These are phyloP conservation scores for Falco biarmicus DNA, from an alignment of 2,797 vertebrate species.

Conservation along the genomic window DNA sequence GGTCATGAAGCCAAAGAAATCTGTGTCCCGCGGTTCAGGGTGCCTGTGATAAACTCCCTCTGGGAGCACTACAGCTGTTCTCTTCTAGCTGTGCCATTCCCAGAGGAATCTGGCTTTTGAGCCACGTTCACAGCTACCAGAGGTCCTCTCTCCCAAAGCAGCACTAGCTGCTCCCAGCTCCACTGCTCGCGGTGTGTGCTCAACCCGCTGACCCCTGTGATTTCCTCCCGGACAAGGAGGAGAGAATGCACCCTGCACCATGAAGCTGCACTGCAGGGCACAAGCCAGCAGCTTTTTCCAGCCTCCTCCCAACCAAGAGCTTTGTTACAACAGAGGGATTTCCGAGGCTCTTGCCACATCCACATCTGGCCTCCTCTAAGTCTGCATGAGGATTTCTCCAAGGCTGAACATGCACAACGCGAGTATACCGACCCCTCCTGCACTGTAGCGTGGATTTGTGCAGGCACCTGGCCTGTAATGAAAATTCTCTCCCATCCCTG, in stretches of 20 bases:
- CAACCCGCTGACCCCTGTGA: not conserved
- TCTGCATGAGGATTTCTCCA: not conserved
- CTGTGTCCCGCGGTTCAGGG: accelerated
- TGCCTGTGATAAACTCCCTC: not conserved
- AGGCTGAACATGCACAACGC: accelerated
- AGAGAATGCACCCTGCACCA: not conserved
- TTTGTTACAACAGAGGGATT: not conserved
- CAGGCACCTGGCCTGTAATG: not conserved
- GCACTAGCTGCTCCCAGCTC: not conserved
- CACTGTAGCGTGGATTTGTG: not conserved
- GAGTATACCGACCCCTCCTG: not conserved
- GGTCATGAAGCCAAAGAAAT: not conserved
- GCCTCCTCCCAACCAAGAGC: not conserved
- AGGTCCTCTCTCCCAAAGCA: not conserved
- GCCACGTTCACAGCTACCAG: not conserved
- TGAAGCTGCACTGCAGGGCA: not conserved
- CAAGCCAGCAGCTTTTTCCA: not conserved
- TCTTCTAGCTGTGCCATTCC: not conserved
- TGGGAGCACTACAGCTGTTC: not conserved
- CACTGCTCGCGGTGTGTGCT: not conserved
- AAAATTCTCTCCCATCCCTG: not conserved
- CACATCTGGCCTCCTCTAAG: accelerated
- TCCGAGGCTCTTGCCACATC: not conserved
- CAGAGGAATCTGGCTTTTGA: not conserved
- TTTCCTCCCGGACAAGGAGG: not conserved